Base-by-base conservation (phyloP, 2,888 invertebrate species). In the Zaprionus lineosus region DNA sequence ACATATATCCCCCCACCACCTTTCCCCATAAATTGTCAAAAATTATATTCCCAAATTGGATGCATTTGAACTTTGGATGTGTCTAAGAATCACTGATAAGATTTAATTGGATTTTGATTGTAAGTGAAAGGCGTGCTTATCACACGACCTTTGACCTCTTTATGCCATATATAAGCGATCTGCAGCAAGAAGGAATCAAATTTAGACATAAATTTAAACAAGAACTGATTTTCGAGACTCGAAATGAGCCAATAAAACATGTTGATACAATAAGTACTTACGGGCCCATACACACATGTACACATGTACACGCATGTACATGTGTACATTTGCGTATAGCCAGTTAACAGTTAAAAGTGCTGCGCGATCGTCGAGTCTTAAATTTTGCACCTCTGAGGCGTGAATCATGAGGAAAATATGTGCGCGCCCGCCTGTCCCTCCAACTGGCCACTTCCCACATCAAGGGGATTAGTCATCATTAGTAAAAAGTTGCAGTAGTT, bases 31-130 rank as follows among this genome's bases (percentile, higher is more conserved):
- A n/a, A n/a, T n/a, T 43, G 41, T 39, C 37, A n/a, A 24, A 39
- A 40, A 56, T 57, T 14, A 52, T 51, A 44, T 16, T 51, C 37
- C 37, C 4, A 53, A 59, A 55, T 26, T 41, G 21, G 33, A 15
- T 43, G 28, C 16, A 53, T 36, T 55, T 60, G 52, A 62, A 56
- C 59, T 74, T 51, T 63, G 55, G 9, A 24, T 39, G 68, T 57
- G 31, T 39, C 56, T 56, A 41, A 48, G 60, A 64, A 65, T 34
- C 3, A 39, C 73, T 75, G 78, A 84, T 77, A 84, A 76, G 62
- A 61, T 60, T 53, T 81, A 81, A 81, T 77, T 81, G 59, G 70
- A 84, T 64, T 84, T 81, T 77, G 62, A 84, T 81, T 81, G 66
- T 63, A 72, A 60, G 56, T 51, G 70, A 56, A 70, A 73, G 74